Conservation (phyloP, 2,888 invertebrate genomes). For the Deilephila elpenor region DNA sequence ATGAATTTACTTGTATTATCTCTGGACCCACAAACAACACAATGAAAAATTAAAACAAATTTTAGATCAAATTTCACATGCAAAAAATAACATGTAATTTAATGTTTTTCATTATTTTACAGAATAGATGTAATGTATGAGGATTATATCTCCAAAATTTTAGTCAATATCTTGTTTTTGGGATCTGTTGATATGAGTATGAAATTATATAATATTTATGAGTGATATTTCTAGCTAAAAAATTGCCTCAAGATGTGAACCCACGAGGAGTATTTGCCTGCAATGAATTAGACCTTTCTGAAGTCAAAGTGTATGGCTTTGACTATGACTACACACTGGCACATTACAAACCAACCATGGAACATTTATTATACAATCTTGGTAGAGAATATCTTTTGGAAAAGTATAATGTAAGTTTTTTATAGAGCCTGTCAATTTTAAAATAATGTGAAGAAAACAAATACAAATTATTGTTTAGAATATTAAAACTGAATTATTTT, state of each 20-base stretch:
- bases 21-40: too few relatives aligned
- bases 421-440: too few relatives aligned
- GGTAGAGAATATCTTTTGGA: slow-evolving; percentile 94
- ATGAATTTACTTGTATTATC: too few relatives aligned
- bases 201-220: background rate
- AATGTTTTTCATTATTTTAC: too few relatives aligned
- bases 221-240: slow-evolving; percentile 87
- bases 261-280: slow-evolving; percentile 96
- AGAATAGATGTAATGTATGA: too few relatives aligned
- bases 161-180: background rate
- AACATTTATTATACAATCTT: slow-evolving; percentile 95
- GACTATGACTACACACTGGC: slow-evolving; percentile 99
- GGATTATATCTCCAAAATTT: too few relatives aligned
- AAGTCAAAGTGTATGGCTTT: slow-evolving; percentile 98
- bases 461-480: too few relatives aligned
- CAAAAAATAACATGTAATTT: too few relatives aligned
- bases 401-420: slow-evolving; percentile 90
- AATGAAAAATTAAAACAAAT: too few relatives aligned
- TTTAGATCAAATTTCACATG: too few relatives aligned
- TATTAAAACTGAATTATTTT: too few relatives aligned
- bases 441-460: too few relatives aligned
- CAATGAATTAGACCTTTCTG: slow-evolving; percentile 95
- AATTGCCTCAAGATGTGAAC: slow-evolving; percentile 94
- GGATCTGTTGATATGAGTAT: background rate
- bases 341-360: slow-evolving; percentile 95